A percentile compares a stretch with the other conserved stretches of the same genome.
Conservation (phyloP, 2,113 vertebrate genomes). For the Chrysemys picta region DNA sequence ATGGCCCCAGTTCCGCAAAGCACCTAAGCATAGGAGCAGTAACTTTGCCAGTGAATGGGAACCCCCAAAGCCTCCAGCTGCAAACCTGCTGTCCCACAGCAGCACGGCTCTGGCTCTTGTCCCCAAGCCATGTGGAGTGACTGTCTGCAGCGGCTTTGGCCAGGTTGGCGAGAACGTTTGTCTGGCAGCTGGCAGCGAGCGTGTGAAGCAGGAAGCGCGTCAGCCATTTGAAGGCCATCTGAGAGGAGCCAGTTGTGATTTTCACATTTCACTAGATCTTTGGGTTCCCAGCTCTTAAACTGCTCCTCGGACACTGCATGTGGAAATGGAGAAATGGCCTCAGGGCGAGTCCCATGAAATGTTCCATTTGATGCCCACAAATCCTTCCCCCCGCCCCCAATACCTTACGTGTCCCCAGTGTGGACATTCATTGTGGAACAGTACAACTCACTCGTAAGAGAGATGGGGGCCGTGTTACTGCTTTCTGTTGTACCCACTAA, state of each 20-base stretch:
- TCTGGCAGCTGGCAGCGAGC: too few species aligned
- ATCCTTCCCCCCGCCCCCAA: not conserved
- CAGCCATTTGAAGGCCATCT: not conserved
- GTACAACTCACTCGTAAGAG: not conserved
- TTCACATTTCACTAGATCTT: not conserved
- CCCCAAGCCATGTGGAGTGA: too few species aligned
- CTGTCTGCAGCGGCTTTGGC: too few species aligned
- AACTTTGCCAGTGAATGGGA: not conserved
- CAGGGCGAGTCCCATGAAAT: not conserved
- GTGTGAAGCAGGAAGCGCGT: too few species aligned
- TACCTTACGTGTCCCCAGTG: not conserved
- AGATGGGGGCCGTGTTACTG: not conserved
- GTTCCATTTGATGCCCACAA: not conserved
- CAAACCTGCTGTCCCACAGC: not conserved
- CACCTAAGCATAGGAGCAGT: not conserved
- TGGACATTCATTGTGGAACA: too few species aligned
- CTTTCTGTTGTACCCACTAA: not conserved
- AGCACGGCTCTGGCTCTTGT: too few species aligned
- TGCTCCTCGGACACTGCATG: not conserved
- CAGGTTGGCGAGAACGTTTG: too few species aligned
- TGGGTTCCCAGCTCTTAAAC: too few species aligned
- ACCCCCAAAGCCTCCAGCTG: not conserved
- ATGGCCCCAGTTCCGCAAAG: not conserved
- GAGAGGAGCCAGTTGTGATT: not conserved
- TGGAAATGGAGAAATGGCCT: not conserved